These are phyloP conservation scores for Trimorus sp. DNA, from an alignment of 2,888 invertebrate genomes.

Conservation along the genomic window DNA sequence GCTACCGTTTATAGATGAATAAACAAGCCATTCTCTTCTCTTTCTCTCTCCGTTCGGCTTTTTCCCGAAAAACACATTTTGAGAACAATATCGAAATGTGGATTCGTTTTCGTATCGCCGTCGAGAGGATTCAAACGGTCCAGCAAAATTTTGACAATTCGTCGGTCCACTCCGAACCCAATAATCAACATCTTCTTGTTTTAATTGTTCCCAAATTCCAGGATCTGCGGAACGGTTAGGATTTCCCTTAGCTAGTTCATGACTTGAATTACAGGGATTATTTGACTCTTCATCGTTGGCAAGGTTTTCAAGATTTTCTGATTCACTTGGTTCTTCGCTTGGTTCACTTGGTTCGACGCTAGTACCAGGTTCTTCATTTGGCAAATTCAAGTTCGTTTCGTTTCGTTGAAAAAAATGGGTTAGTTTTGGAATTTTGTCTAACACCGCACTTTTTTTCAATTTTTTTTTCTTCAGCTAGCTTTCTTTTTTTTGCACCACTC, in stretches of 20 bases:
- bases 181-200: conserved; percentile 26
- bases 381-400: neutral
- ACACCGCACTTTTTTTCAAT: conserved; percentile 22
- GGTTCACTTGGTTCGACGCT: neutral
- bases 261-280: neutral
- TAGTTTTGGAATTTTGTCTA: conserved; percentile 31
- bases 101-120: conserved; percentile 33
- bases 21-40: conserved; percentile 54
- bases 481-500: conserved; percentile 30
- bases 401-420: conserved; percentile 19
- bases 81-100: conserved; percentile 37
- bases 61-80: conserved; percentile 30
- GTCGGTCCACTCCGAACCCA: conserved; percentile 29
- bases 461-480: conserved; percentile 29
- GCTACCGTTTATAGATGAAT: conserved; percentile 34
- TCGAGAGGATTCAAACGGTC: conserved; percentile 43
- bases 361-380: conserved; percentile 12
- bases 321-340: conserved; percentile 13
- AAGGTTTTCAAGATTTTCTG: neutral
- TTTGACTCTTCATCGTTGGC: neutral
- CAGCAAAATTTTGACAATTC: conserved; percentile 33
- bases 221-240: conserved; percentile 26
- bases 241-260: conserved; percentile 7
- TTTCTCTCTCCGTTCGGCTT: conserved; percentile 56
- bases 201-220: conserved; percentile 22